Evolutionary conservation across 2,888 invertebrate genomes (phyloP).

Genomic region (Volucella zonaria): DNA sequence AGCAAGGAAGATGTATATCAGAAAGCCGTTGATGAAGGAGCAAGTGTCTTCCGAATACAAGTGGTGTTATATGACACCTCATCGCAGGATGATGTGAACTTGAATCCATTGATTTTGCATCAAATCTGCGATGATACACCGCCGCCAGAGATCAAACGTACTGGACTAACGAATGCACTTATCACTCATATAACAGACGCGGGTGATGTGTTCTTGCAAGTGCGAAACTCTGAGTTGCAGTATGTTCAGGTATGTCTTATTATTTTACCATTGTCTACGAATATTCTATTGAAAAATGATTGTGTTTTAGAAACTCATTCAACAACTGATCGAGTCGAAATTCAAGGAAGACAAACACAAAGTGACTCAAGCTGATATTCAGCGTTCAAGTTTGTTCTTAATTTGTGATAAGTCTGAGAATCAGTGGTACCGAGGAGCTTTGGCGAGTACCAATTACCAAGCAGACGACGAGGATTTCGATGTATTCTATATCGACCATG

Average conservation of each 20-base stretch:
- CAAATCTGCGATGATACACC: conserved; percentile 83
- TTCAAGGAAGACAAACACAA: conserved; percentile 80
- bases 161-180: conserved; percentile 78
- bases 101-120: conserved; percentile 85
- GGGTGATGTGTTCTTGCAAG: conserved; percentile 81
- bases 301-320: conserved; percentile 76
- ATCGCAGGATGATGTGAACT: conserved; percentile 86
- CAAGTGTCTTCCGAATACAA: conserved; percentile 81
- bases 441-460: conserved; percentile 76
- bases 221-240: conserved; percentile 79
- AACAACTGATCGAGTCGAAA: conserved; percentile 78
- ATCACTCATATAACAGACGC: conserved; percentile 80
- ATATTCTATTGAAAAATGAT: background rate
- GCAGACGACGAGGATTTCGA: conserved; percentile 81
- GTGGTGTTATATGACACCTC: conserved; percentile 87
- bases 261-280: background rate
- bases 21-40: conserved; percentile 69
- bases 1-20: conserved; percentile 79
- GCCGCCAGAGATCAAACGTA: conserved; percentile 79
- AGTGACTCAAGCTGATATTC: conserved; percentile 77
- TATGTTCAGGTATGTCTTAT: conserved; percentile 78
- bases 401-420: conserved; percentile 79
- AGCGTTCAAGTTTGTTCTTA: conserved; percentile 83
- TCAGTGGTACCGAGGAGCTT: conserved; percentile 83
- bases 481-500: conserved; percentile 85